Evolutionary conservation across 2,888 invertebrate species (phyloP).

Genomic region (Apamea monoglypha): DNA sequence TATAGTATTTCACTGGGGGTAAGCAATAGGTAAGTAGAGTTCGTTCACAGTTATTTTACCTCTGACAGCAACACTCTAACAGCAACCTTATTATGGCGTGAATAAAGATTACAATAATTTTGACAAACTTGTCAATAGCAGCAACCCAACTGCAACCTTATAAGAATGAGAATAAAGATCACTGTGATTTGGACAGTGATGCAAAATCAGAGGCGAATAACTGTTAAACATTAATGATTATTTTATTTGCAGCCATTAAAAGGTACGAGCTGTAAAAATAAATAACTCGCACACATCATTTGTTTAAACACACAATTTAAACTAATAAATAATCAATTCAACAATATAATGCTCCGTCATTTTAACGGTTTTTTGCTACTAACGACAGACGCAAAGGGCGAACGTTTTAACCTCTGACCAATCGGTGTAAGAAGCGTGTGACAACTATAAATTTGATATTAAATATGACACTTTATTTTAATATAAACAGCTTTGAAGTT

Average conservation of each 20-base stretch:
- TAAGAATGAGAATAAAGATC: too few species aligned
- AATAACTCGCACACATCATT: conserved; percentile 8
- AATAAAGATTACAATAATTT: neutral
- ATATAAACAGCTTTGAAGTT: conserved; percentile 21
- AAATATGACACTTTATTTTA: conserved; percentile 44
- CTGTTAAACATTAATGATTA: neutral
- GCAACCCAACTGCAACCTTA: too few species aligned
- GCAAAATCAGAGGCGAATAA: neutral
- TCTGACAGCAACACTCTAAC: neutral
- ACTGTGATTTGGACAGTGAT: neutral
- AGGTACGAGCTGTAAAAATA: neutral
- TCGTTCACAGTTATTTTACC: neutral
- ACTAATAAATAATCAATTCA: conserved; percentile 41
- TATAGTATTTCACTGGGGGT: neutral
- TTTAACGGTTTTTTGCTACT: conserved; percentile 40
- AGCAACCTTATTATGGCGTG: neutral
- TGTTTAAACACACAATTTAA: conserved; percentile 16
- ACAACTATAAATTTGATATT: conserved; percentile 49
- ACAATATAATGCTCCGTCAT: conserved; percentile 8
- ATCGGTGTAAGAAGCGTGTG: conserved; percentile 21
- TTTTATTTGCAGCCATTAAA: neutral
- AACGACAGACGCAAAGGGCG: conserved; percentile 33
- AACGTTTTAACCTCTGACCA: conserved; percentile 52
- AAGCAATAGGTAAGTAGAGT: neutral
- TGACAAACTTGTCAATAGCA: too few species aligned